phyloP scores from a whole-genome alignment of 2,113 vertebrate species.

The Tautogolabrus adspersus region DNA sequence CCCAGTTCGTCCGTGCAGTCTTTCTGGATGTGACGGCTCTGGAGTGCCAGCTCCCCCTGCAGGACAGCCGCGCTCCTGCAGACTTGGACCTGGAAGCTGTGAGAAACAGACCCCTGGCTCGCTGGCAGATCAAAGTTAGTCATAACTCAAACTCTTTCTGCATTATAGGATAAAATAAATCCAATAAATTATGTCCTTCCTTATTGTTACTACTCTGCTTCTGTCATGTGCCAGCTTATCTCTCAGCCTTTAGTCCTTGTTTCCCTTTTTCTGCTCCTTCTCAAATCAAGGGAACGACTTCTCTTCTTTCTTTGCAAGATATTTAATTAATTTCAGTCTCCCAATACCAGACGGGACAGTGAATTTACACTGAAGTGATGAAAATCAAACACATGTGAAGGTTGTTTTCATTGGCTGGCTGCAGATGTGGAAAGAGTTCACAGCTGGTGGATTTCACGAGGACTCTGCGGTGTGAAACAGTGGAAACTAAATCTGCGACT shows the following conservation, averaged over 20 bases:
- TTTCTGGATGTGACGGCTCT: slow-evolving; percentile 83
- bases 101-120: slow-evolving; percentile 80
- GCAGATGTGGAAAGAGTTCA: neutral
- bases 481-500: neutral
- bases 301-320: neutral
- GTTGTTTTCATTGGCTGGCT: neutral
- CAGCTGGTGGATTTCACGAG: slow-evolving; percentile 7
- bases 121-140: slow-evolving; percentile 92
- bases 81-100: slow-evolving; percentile 38
- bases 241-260: neutral
- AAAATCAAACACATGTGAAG: slow-evolving; percentile 1
- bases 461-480: slow-evolving; percentile 1
- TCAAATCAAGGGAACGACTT: too few relatives aligned
- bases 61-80: slow-evolving; percentile 66
- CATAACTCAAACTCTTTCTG: neutral
- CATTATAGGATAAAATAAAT: too few relatives aligned
- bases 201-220: neutral
- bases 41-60: slow-evolving; percentile 86
- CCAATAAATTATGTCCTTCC: neutral
- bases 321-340: neutral
- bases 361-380: neutral
- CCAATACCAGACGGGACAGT: too few relatives aligned
- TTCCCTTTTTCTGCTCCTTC: neutral
- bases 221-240: neutral
- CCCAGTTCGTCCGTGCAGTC: slow-evolving; percentile 73